Conservation (phyloP, 2,113 vertebrate species). For the Microcebus tavaratra region DNA sequence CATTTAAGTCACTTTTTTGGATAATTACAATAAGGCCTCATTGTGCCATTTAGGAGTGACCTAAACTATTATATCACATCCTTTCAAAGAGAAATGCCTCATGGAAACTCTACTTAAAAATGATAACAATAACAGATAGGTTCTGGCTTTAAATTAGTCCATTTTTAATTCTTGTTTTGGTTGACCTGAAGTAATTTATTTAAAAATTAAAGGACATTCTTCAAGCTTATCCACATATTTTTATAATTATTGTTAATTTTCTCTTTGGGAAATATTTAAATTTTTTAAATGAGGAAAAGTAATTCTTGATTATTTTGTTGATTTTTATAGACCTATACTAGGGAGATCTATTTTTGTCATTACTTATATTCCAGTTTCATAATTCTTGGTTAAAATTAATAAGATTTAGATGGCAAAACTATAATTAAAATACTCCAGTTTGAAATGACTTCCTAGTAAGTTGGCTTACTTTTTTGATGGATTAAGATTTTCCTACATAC, state of each 20-base stretch:
- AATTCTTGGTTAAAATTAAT: constrained; percentile 36
- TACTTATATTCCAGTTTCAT: not conserved
- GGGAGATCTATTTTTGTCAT: constrained; percentile 1
- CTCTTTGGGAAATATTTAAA: not conserved
- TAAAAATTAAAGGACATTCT: not conserved
- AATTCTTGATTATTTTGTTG: constrained; percentile 34
- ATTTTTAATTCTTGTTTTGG: constrained; percentile 21
- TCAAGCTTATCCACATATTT: not conserved
- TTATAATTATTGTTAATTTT: constrained; percentile 43
- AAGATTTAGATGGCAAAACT: not conserved
- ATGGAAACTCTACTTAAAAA: not conserved
- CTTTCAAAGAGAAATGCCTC: constrained; percentile 1
- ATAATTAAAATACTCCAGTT: not conserved
- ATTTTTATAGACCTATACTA: not conserved
- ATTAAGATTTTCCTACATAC: not conserved
- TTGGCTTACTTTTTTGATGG: not conserved
- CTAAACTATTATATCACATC: not conserved
- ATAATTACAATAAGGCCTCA: constrained; percentile 18
- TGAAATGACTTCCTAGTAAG: not conserved
- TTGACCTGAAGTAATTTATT: constrained; percentile 4
- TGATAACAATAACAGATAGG: not conserved
- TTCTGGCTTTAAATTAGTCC: not conserved
- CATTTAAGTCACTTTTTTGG: not conserved
- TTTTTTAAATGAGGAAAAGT: not conserved
- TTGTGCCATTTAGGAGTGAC: not conserved